These are phyloP conservation scores for Aphelenchoides bicaudatus DNA, from an alignment of 2,888 invertebrate genomes.

Conservation along the genomic window DNA sequence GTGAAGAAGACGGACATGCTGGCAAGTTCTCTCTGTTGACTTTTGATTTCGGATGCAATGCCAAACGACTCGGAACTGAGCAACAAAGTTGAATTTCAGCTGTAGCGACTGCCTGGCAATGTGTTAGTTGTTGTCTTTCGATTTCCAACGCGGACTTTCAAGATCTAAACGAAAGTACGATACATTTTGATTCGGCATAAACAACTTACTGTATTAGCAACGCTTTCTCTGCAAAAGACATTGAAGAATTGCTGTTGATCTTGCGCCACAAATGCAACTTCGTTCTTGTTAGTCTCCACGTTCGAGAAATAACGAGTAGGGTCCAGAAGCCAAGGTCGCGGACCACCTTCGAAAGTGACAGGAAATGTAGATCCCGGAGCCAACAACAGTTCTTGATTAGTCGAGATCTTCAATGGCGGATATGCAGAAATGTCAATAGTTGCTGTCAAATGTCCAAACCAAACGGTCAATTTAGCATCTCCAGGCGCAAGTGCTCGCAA, in stretches of 20 bases:
- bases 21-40: conserved; percentile 17
- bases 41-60: conserved; percentile 27
- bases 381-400: conserved; percentile 33
- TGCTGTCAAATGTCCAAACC: conserved; percentile 24
- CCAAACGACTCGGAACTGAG: conserved; percentile 35
- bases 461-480: conserved; percentile 15
- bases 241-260: conserved; percentile 13
- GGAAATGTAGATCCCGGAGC: conserved; percentile 32
- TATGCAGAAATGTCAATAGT: conserved; percentile 42
- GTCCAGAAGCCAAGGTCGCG: conserved; percentile 50
- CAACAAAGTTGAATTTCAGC: conserved; percentile 5
- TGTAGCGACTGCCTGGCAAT: conserved; percentile 28
- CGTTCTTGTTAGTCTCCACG: conserved; percentile 14
- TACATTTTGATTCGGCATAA: neutral
- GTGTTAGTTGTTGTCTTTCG: conserved; percentile 37
- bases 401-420: conserved; percentile 31
- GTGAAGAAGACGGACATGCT: conserved; percentile 42
- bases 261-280: neutral
- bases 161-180: conserved; percentile 21
- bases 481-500: conserved; percentile 17
- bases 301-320: conserved; percentile 34
- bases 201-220: conserved; percentile 18
- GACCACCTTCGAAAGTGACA: conserved; percentile 42
- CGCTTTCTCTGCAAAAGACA: conserved; percentile 16
- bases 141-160: conserved; percentile 44